These are phyloP conservation scores for Platycercus adscitus DNA, from an alignment of 2,113 vertebrate genomes.

Conservation along the genomic window DNA sequence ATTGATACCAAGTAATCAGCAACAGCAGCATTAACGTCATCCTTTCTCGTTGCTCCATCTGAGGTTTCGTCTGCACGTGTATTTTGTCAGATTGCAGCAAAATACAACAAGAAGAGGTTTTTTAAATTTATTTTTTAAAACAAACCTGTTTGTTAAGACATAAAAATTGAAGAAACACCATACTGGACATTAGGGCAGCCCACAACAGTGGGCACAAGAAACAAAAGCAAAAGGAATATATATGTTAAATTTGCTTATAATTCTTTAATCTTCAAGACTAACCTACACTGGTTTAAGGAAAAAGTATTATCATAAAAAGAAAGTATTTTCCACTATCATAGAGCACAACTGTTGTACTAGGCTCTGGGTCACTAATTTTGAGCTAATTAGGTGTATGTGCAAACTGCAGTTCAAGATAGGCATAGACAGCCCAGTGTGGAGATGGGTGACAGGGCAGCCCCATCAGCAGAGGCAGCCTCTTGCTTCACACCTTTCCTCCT, in stretches of 20 bases:
- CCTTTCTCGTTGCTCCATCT: background rate
- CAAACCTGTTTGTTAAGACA: background rate
- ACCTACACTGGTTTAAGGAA: background rate
- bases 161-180: background rate
- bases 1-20: background rate
- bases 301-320: background rate
- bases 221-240: background rate
- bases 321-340: background rate
- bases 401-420: background rate
- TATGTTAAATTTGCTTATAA: background rate
- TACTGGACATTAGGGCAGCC: background rate
- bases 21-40: background rate
- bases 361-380: background rate
- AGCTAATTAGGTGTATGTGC: background rate
- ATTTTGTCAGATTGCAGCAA: background rate
- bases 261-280: background rate
- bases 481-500: background rate
- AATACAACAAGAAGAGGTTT: background rate
- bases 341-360: background rate
- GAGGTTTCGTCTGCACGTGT: background rate
- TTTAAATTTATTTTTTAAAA: background rate
- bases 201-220: background rate
- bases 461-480: accelerated
- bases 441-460: background rate
- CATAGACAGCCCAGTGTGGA: accelerated